Percentiles rank a stretch among this genome's conserved stretches.
Conservation (phyloP, 92 coral and sea anemone species). For the Heteractis magnifica region DNA sequence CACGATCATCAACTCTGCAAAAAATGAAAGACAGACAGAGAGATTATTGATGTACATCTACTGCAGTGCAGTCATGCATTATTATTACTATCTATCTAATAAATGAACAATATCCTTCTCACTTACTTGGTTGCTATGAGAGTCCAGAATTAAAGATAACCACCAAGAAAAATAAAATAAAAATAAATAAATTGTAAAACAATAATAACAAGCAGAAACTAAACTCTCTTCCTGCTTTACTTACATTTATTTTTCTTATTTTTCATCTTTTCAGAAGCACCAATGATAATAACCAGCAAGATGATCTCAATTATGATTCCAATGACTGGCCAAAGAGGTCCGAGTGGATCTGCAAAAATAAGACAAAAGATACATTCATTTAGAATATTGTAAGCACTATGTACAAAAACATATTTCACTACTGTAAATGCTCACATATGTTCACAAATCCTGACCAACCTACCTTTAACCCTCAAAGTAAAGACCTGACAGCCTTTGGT, state of each 20-base stretch:
- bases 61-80: neutral
- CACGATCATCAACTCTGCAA: conserved; percentile 42
- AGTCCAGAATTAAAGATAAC: conserved; percentile 20
- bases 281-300: conserved; percentile 59
- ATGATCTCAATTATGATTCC: conserved; percentile 23
- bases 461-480: conserved; percentile 72
- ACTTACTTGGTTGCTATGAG: conserved; percentile 40
- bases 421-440: neutral
- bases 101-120: neutral
- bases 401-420: neutral
- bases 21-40: neutral
- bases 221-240: neutral
- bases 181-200: conserved; percentile 15
- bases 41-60: neutral
- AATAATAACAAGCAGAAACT: neutral
- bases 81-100: neutral
- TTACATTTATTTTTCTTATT: conserved; percentile 53
- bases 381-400: neutral
- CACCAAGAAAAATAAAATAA: conserved; percentile 35
- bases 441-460: neutral
- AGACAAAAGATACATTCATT: neutral
- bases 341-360: conserved; percentile 18
- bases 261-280: conserved; percentile 63
- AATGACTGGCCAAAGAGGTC: conserved; percentile 10
- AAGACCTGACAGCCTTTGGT: conserved; percentile 60